Evolutionary conservation across 2,888 invertebrate species (phyloP).

Genomic region (Cheiracanthium punctorium): DNA sequence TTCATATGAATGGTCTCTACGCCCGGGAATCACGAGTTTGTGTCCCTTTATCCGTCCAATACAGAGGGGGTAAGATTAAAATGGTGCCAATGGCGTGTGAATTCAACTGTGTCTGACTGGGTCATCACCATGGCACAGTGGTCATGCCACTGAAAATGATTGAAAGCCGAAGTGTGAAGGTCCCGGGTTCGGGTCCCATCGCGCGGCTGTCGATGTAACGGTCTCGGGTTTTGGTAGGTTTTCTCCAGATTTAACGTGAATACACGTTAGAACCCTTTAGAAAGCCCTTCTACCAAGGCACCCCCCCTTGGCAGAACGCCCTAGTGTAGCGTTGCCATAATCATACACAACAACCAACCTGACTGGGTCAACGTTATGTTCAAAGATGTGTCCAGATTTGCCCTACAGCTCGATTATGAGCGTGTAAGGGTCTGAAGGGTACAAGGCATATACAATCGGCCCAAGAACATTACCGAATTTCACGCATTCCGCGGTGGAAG

Average conservation of each 20-base stretch:
- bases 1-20: neutral
- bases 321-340: too few species aligned
- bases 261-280: too few species aligned
- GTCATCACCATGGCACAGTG: too few species aligned
- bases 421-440: neutral
- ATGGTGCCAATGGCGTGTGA: neutral
- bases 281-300: too few species aligned
- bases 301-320: too few species aligned
- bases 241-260: too few species aligned
- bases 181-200: too few species aligned
- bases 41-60: slow-evolving; percentile 14
- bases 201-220: too few species aligned
- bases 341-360: too few species aligned
- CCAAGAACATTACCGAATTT: neutral
- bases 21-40: neutral
- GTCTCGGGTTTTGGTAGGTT: too few species aligned
- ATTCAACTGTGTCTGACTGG: neutral
- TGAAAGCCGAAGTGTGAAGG: too few species aligned
- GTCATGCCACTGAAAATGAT: too few species aligned
- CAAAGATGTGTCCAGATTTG: slow-evolving; percentile 6
- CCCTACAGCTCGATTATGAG: neutral
- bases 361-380: neutral
- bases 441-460: neutral
- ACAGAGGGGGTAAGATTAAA: slow-evolving; percentile 1
- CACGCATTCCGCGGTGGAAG: slow-evolving; percentile 3